These are phyloP conservation scores for Eleginops maclovinus DNA, from an alignment of 2,113 vertebrate species.

Conservation along the genomic window DNA sequence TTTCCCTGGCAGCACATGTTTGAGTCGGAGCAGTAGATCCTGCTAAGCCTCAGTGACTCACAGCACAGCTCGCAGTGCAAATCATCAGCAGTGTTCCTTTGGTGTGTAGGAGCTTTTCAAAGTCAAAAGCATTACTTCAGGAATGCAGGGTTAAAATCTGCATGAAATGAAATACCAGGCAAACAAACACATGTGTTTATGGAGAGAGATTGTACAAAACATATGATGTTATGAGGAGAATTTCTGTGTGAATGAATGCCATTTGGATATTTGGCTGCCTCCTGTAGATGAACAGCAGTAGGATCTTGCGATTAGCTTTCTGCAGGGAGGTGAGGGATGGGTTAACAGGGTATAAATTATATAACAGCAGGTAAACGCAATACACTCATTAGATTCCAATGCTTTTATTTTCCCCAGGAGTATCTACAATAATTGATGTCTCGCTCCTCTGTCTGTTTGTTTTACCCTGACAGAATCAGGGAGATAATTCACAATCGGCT, in stretches of 20 bases:
- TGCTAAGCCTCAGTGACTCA: conserved; percentile 83
- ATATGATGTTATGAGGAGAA: conserved; percentile 44
- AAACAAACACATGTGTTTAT: conserved; percentile 66
- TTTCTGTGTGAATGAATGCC: conserved; percentile 25
- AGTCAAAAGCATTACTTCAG: conserved; percentile 72
- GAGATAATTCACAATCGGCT: conserved; percentile 69
- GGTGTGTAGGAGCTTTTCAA: conserved; percentile 78
- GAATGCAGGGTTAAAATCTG: conserved; percentile 70
- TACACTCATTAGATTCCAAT: conserved; percentile 76
- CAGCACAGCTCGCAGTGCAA: conserved; percentile 75
- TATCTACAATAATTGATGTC: conserved; percentile 75
- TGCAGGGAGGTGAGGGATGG: conserved; percentile 75
- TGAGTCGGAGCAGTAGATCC: conserved; percentile 82
- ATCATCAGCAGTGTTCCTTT: conserved; percentile 76
- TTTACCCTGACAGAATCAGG: conserved; percentile 74
- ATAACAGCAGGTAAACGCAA: conserved; percentile 79
- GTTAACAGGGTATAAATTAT: conserved; percentile 78
- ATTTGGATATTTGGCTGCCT: conserved; percentile 13
- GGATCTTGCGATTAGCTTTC: conserved; percentile 61
- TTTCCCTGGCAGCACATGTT: conserved; percentile 75
- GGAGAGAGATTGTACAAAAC: conserved; percentile 40
- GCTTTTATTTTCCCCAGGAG: conserved; percentile 81
- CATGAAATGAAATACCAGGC: conserved; percentile 60
- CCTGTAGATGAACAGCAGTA: conserved; percentile 28
- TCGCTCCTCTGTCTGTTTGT: conserved; percentile 76